phyloP scores from a whole-genome alignment of 2,888 invertebrate species.

The Tenthredo notha region DNA sequence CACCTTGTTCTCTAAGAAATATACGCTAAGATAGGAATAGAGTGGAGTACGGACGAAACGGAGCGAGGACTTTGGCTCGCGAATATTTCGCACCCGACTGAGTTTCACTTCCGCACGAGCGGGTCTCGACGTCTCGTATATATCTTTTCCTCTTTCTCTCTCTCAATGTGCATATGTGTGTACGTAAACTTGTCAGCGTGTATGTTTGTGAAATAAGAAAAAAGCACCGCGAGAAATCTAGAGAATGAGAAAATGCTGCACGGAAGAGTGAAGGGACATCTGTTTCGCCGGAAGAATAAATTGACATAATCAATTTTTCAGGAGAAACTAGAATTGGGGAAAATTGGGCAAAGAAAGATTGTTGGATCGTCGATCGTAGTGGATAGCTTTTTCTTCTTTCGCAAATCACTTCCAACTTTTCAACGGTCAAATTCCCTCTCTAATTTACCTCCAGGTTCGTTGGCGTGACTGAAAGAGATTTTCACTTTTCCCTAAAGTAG shows the following conservation, averaged over 20 bases:
- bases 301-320: constrained; percentile 17
- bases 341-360: neutral
- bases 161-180: neutral
- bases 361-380: neutral
- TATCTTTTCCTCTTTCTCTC: neutral
- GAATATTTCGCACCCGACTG: constrained; percentile 47
- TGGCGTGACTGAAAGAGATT: constrained; percentile 23
- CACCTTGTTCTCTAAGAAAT: constrained; percentile 22
- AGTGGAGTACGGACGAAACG: neutral
- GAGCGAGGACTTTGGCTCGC: constrained; percentile 33
- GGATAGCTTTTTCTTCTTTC: neutral
- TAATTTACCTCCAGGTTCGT: neutral
- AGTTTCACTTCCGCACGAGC: constrained; percentile 42
- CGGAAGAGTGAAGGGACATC: neutral
- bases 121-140: constrained; percentile 19
- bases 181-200: constrained; percentile 13
- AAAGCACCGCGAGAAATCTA: neutral
- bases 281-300: neutral
- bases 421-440: neutral
- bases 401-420: neutral
- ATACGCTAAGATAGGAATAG: constrained; percentile 8
- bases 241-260: constrained; percentile 7
- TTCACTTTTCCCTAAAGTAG: constrained; percentile 1
- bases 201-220: constrained; percentile 9
- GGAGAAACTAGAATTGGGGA: neutral